A percentile compares a stretch with the other conserved stretches of the same genome.
Conservation (phyloP, 2,797 vertebrate genomes). For the Semaprochilodus insignis region DNA sequence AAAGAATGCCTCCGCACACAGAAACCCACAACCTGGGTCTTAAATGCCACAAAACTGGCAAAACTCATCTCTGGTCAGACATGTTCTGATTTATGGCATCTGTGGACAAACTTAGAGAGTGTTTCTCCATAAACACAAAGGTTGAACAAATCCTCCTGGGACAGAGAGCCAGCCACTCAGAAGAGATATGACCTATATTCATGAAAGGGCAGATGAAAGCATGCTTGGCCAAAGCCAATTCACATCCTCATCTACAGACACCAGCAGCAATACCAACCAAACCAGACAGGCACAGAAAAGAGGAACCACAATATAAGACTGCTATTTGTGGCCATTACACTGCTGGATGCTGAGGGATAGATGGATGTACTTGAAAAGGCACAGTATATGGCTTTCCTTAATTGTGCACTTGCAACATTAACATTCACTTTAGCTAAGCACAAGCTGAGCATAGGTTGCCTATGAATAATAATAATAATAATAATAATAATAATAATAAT, state of each 20-base stretch:
- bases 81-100: conserved; percentile 21
- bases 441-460: too few relatives aligned
- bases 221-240: conserved; percentile 29
- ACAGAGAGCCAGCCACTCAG: conserved; percentile 42
- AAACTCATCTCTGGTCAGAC: background rate
- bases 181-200: conserved; percentile 55
- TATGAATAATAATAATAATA: too few relatives aligned
- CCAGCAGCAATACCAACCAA: background rate
- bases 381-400: background rate
- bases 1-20: background rate
- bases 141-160: conserved; percentile 12
- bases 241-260: conserved; percentile 29
- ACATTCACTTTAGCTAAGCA: too few relatives aligned
- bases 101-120: conserved; percentile 19
- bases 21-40: background rate
- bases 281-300: conserved; percentile 13
- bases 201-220: conserved; percentile 35
- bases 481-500: too few relatives aligned
- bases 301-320: background rate
- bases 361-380: background rate
- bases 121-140: conserved; percentile 42
- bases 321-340: background rate
- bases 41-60: too few relatives aligned
- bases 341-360: background rate
- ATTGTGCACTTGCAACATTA: too few relatives aligned